A percentile compares a stretch with the other conserved stretches of the same genome.
phyloP scores from a whole-genome alignment of 2,797 vertebrate genomes.

The Octomys mimax region DNA sequence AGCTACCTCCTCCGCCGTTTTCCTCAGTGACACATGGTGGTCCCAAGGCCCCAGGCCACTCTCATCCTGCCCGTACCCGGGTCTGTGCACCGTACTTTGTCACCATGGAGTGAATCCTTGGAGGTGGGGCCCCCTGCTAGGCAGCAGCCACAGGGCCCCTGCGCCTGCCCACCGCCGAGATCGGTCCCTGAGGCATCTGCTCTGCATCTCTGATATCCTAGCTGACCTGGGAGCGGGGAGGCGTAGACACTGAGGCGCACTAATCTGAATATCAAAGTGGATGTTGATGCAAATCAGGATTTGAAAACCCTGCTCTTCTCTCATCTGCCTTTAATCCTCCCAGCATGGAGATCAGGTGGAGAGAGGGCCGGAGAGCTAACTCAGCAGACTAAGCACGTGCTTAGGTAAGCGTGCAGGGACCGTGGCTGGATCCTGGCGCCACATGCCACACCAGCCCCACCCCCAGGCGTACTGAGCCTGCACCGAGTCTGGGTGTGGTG shows the following conservation, averaged over 20 bases:
- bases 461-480: too few species aligned
- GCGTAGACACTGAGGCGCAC: accelerated
- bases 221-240: neutral
- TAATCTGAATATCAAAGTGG: neutral
- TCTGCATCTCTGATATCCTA: neutral
- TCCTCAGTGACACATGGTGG: neutral
- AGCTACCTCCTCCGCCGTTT: neutral
- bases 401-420: too few species aligned
- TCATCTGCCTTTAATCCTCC: neutral
- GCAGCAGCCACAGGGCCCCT: neutral
- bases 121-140: neutral
- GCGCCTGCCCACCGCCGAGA: neutral
- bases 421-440: too few species aligned
- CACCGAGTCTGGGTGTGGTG: too few species aligned
- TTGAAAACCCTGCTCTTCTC: neutral
- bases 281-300: neutral
- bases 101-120: neutral
- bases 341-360: neutral
- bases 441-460: too few species aligned
- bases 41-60: neutral
- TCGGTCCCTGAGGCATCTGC: neutral
- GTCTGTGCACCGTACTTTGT: neutral
- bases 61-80: neutral
- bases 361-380: too few species aligned
- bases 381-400: too few species aligned